Evolutionary conservation across 2,113 vertebrate species (phyloP).

Genomic region (Ammodytes marinus): DNA sequence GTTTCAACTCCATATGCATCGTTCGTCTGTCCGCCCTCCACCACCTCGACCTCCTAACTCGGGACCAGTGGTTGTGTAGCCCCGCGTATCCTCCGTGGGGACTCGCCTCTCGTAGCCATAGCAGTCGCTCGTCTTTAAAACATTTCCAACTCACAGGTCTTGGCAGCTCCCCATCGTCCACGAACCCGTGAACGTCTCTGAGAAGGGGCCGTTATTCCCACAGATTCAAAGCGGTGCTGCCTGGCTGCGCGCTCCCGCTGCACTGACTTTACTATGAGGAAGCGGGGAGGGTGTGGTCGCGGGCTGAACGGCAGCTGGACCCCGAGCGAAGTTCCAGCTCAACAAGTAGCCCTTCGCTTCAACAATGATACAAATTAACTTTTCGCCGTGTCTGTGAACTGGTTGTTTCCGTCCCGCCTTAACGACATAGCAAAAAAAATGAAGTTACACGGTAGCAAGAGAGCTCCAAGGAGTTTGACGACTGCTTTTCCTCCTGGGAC

Average conservation of each 20-base stretch:
- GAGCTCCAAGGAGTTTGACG: slow-evolving; percentile 10
- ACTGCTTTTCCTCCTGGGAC: slow-evolving; percentile 43
- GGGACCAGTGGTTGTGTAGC: slow-evolving; percentile 36
- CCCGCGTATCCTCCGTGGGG: slow-evolving; percentile 51
- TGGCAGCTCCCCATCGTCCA: background rate
- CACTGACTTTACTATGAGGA: slow-evolving; percentile 79
- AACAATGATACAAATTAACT: background rate
- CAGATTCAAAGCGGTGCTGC: slow-evolving; percentile 61
- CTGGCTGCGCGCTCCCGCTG: slow-evolving; percentile 76
- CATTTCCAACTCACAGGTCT: background rate
- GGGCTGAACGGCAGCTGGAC: slow-evolving; percentile 62
- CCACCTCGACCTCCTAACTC: slow-evolving; percentile 62
- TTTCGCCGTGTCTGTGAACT: background rate
- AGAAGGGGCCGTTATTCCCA: slow-evolving; percentile 71
- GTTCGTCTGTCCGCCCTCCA: slow-evolving; percentile 71
- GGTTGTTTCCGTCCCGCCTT: background rate
- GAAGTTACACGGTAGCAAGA: background rate
- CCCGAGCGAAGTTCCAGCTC: slow-evolving; percentile 40
- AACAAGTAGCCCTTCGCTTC: slow-evolving; percentile 4
- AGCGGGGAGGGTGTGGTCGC: slow-evolving; percentile 88
- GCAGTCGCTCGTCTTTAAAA: slow-evolving; percentile 29
- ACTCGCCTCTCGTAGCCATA: slow-evolving; percentile 60
- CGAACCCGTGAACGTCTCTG: background rate
- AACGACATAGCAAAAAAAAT: background rate
- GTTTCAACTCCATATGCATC: slow-evolving; percentile 76